phyloP scores from a whole-genome alignment of 2,888 invertebrate species.

The Campoletis raptor region DNA sequence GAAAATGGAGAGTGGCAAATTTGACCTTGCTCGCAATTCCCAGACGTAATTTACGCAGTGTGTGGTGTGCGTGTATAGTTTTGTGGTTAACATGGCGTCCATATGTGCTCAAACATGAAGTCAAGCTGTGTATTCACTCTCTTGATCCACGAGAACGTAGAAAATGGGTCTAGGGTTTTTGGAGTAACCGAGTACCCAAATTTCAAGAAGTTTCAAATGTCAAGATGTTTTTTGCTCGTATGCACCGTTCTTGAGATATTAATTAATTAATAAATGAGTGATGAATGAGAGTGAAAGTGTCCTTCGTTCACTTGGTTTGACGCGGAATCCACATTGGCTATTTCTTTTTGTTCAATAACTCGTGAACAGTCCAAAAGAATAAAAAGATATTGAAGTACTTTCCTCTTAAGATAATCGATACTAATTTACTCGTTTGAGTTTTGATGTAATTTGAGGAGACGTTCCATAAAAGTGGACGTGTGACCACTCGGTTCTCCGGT shows the following conservation, averaged over 20 bases:
- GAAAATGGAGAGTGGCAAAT: constrained; percentile 60
- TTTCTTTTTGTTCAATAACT: not conserved
- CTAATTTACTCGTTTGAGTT: not conserved
- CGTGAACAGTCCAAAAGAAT: not conserved
- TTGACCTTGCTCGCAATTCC: constrained; percentile 74
- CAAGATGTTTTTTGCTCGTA: not conserved
- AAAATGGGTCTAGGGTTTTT: not conserved
- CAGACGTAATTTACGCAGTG: constrained; percentile 60
- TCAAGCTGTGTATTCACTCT: constrained; percentile 23
- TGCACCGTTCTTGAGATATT: not conserved
- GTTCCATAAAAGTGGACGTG: constrained; percentile 29
- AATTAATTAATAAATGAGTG: not conserved
- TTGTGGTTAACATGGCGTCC: not conserved
- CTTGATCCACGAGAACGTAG: not conserved
- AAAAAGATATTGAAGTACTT: not conserved
- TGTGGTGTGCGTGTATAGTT: constrained; percentile 6
- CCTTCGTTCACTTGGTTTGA: not conserved
- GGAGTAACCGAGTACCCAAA: not conserved
- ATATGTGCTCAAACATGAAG: not conserved
- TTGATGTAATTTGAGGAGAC: not conserved
- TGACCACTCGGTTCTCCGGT: constrained; percentile 53
- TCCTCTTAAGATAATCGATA: not conserved
- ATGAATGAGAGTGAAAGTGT: not conserved
- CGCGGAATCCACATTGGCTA: not conserved
- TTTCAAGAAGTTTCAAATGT: not conserved